Evolutionary conservation across 2,888 invertebrate species (phyloP).

Genomic region (Hydrotaea cyrtoneurina): DNA sequence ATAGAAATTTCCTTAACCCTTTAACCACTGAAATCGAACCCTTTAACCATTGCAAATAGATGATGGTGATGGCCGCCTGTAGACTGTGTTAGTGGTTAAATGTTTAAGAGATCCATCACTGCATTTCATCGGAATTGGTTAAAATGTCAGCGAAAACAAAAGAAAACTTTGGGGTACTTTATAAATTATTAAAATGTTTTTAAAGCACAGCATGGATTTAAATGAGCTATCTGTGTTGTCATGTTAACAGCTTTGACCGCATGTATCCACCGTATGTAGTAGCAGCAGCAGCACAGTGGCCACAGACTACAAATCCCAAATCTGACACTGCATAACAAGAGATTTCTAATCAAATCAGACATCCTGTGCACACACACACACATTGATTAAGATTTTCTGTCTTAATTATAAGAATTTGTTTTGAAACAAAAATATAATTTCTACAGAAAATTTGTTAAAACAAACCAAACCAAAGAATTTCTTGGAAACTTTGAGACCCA

Average conservation of each 20-base stretch:
- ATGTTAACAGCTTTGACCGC: background rate
- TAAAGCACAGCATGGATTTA: background rate
- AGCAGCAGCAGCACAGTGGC: background rate
- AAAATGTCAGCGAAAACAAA: no score
- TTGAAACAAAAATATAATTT: conserved; percentile 38
- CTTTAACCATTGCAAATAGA: no score
- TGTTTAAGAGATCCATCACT: no score
- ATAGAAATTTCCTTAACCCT: no score
- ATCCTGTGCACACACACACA: background rate
- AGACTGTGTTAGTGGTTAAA: no score
- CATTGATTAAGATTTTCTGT: conserved; percentile 8
- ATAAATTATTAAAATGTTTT: background rate
- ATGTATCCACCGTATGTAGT: conserved; percentile 9
- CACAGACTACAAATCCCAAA: background rate
- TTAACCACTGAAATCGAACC: no score
- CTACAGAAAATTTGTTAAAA: conserved; percentile 23
- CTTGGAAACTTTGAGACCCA: conserved; percentile 32
- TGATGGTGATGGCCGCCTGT: no score
- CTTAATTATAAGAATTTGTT: conserved; percentile 47
- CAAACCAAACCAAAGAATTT: conserved; percentile 18
- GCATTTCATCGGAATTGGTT: no score
- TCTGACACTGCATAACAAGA: conserved; percentile 9
- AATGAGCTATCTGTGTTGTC: background rate
- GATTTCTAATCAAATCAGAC: background rate
- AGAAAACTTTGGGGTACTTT: background rate